Conservation (phyloP, 2,888 invertebrate genomes). For the Eugnorisma glareosa region DNA sequence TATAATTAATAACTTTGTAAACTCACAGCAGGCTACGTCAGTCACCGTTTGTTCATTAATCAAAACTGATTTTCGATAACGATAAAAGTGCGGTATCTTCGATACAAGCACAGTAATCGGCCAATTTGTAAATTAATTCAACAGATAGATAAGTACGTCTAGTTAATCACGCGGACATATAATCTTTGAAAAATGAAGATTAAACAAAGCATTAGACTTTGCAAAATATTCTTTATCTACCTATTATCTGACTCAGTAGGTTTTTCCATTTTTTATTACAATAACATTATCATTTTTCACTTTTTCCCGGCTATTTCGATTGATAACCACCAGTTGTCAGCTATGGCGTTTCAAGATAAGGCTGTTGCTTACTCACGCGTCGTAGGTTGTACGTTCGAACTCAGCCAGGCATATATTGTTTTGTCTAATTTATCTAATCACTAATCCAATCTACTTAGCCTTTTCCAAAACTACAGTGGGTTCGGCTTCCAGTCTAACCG, state of each 20-base stretch:
- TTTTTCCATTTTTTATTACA: no score
- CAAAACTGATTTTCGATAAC: background rate
- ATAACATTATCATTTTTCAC: background rate
- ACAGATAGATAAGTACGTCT: background rate
- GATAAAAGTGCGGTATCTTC: background rate
- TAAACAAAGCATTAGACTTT: background rate
- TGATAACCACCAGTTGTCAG: background rate
- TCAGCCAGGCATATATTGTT: no score
- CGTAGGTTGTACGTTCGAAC: background rate
- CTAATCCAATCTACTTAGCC: no score
- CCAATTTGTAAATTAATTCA: background rate
- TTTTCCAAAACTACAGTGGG: no score
- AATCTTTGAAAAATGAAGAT: background rate
- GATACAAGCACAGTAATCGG: background rate
- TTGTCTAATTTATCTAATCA: no score
- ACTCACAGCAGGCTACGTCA: background rate
- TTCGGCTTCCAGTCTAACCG: no score
- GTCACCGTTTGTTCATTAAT: background rate
- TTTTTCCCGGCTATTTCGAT: background rate
- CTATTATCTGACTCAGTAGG: background rate
- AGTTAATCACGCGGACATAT: background rate
- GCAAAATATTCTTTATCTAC: background rate
- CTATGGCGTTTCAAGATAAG: background rate
- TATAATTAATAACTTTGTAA: background rate
- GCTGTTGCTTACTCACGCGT: background rate